Conservation (phyloP, 2,113 vertebrate species). For the Colossoma macropomum region DNA sequence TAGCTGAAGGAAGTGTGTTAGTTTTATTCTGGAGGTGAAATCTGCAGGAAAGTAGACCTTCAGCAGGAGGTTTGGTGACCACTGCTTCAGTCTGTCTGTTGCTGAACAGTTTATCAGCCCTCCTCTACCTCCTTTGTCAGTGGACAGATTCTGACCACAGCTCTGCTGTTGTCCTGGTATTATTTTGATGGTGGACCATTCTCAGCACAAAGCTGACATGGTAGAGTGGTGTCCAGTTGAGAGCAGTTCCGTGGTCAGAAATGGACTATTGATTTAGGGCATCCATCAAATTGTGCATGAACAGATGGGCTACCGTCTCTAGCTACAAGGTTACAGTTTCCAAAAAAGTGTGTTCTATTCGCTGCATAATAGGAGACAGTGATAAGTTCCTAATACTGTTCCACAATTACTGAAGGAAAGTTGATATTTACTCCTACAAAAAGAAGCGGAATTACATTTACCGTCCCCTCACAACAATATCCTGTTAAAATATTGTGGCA, state of each 20-base stretch:
- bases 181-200: too few relatives aligned
- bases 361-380: neutral
- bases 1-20: too few relatives aligned
- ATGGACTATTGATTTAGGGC: neutral
- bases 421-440: neutral
- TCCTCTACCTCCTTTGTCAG: too few relatives aligned
- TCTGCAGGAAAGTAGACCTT: too few relatives aligned
- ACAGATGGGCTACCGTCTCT: neutral
- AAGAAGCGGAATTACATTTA: neutral
- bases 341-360: neutral
- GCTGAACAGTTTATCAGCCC: too few relatives aligned
- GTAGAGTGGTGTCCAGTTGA: neutral
- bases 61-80: too few relatives aligned
- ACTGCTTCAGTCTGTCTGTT: too few relatives aligned
- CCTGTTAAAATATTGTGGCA: conserved; percentile 24
- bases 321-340: neutral
- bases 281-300: neutral
- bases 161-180: too few relatives aligned
- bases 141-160: too few relatives aligned
- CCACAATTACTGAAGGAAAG: neutral
- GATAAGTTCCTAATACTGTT: neutral
- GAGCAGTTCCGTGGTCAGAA: neutral
- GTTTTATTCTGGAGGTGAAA: too few relatives aligned
- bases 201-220: neutral
- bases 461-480: neutral